Conservation (phyloP, 2,113 vertebrate species). For the Ailurus styani region DNA sequence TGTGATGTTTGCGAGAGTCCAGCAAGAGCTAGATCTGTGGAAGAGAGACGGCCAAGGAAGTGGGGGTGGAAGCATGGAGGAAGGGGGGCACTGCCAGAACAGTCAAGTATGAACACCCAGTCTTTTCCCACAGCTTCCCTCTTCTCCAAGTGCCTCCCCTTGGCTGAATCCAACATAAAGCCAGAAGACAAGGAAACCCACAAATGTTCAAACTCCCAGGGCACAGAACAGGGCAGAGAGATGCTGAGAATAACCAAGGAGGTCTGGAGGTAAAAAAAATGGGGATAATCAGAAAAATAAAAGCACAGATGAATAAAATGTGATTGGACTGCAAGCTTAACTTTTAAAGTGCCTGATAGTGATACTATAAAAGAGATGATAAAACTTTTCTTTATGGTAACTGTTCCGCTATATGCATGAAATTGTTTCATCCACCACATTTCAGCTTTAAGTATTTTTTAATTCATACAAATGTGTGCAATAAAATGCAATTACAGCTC, state of each 20-base stretch:
- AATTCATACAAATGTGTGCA: constrained; percentile 82
- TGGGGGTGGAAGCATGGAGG: fast-evolving
- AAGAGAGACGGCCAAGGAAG: too few species aligned
- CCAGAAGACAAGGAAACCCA: background rate
- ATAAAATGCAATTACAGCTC: constrained; percentile 82
- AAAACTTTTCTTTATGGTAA: constrained; percentile 79
- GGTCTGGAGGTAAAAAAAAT: background rate
- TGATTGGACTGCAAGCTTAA: constrained; percentile 62
- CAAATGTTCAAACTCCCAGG: background rate
- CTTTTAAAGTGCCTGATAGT: constrained; percentile 67
- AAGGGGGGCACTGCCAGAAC: background rate
- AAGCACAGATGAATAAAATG: constrained; percentile 56
- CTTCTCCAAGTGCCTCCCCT: background rate
- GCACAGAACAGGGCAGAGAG: background rate
- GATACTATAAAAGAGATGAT: constrained; percentile 70
- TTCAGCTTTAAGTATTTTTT: constrained; percentile 79
- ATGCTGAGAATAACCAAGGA: background rate
- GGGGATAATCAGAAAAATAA: background rate
- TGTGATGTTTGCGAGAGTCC: background rate
- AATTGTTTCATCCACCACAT: constrained; percentile 71
- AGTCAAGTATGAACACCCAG: background rate
- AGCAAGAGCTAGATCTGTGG: background rate
- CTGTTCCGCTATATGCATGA: constrained; percentile 72
- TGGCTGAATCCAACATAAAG: background rate
- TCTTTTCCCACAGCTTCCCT: background rate